phyloP scores from a whole-genome alignment of 2,888 invertebrate genomes.

The Autographa gamma region DNA sequence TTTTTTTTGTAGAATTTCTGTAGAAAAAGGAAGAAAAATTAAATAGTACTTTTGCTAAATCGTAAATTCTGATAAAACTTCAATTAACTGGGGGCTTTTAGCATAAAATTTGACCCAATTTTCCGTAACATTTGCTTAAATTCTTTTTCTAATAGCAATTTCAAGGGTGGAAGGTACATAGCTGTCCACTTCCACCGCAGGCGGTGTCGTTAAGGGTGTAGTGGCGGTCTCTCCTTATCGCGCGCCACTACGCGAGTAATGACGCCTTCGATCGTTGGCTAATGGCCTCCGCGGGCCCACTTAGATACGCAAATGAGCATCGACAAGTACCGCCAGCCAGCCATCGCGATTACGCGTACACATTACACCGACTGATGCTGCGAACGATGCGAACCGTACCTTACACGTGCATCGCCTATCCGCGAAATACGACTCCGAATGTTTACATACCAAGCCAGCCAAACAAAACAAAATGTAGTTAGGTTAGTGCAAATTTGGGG shows the following conservation, averaged over 20 bases:
- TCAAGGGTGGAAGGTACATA: constrained; percentile 69
- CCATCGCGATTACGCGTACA: constrained; percentile 73
- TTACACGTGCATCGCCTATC: constrained; percentile 42
- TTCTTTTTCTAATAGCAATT: constrained; percentile 64
- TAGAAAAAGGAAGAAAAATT: constrained; percentile 24
- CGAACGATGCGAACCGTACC: constrained; percentile 15
- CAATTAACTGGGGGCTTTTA: constrained; percentile 57
- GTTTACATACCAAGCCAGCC: neutral
- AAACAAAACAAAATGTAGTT: neutral
- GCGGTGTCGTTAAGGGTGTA: constrained; percentile 80
- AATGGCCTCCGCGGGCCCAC: constrained; percentile 87
- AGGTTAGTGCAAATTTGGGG: neutral
- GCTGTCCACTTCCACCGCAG: constrained; percentile 80
- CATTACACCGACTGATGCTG: constrained; percentile 70
- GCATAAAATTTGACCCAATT: constrained; percentile 61
- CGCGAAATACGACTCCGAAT: constrained; percentile 12
- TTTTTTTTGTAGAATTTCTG: constrained; percentile 11
- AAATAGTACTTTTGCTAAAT: constrained; percentile 43
- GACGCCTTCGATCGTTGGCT: constrained; percentile 86
- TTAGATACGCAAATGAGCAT: constrained; percentile 89
- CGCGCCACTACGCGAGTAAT: constrained; percentile 83
- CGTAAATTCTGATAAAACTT: constrained; percentile 56
- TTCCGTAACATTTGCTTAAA: constrained; percentile 58
- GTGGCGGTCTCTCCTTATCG: constrained; percentile 83
- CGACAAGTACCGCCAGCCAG: constrained; percentile 74